Percentiles rank a stretch among this genome's conserved stretches.
Conservation (phyloP, 1,140 invertebrate species). For the Bombyx mori region DNA sequence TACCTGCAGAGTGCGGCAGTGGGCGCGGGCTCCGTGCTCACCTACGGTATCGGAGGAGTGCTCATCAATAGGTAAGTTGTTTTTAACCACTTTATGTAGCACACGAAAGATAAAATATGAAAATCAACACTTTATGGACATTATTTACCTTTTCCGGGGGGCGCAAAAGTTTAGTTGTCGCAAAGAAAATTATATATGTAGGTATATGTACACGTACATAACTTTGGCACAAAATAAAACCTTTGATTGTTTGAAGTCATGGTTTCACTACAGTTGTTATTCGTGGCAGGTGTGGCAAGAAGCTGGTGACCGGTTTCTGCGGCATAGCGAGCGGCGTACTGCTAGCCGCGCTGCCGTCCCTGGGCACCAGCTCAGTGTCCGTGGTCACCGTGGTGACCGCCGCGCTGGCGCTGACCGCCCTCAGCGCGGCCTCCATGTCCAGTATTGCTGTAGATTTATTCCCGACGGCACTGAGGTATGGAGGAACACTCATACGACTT, state of each 20-base stretch:
- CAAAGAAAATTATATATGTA: too few relatives aligned
- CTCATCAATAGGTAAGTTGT: slow-evolving; percentile 17
- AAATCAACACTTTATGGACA: too few relatives aligned
- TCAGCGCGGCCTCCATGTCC: slow-evolving; percentile 66
- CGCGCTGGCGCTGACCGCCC: slow-evolving; percentile 70
- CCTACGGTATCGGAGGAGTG: slow-evolving; percentile 65
- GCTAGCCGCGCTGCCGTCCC: slow-evolving; percentile 51
- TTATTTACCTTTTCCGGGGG: too few relatives aligned
- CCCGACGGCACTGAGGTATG: slow-evolving; percentile 39
- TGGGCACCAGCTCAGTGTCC: slow-evolving; percentile 49
- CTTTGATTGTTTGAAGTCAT: too few relatives aligned
- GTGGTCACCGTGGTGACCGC: slow-evolving; percentile 60
- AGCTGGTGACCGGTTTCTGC: slow-evolving; percentile 54
- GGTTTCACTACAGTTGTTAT: not conserved
- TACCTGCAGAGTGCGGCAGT: slow-evolving; percentile 72
- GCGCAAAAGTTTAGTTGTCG: too few relatives aligned
- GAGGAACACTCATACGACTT: too few relatives aligned
- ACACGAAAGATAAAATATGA: too few relatives aligned
- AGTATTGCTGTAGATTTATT: slow-evolving; percentile 70
- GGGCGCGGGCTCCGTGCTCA: slow-evolving; percentile 62
- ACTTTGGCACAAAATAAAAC: too few relatives aligned
- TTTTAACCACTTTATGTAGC: too few relatives aligned
- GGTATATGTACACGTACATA: too few relatives aligned
- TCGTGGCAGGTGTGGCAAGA: slow-evolving; percentile 59
- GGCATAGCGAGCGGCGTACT: slow-evolving; percentile 48